Percentiles rank a stretch among this genome's conserved stretches.
phyloP scores from a whole-genome alignment of 2,113 vertebrate species.

The Spermophilus dauricus region DNA sequence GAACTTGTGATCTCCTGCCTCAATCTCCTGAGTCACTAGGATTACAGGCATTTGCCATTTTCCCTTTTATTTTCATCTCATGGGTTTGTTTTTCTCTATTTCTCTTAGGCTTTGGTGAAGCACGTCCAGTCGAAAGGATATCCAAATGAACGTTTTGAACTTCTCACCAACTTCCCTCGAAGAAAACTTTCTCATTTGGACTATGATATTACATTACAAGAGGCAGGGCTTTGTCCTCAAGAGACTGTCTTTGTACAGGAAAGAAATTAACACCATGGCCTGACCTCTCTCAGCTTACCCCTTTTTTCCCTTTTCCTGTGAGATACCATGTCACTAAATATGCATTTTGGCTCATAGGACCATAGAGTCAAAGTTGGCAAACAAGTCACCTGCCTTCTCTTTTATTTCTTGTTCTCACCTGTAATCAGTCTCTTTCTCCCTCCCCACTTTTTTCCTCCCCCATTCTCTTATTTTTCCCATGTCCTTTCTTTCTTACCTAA shows the following conservation, averaged over 20 bases:
- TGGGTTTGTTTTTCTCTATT: constrained; percentile 48
- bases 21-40: no score
- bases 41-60: no score
- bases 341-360: constrained; percentile 85
- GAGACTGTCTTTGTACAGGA: constrained; percentile 99
- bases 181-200: constrained; percentile 99
- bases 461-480: constrained; percentile 21
- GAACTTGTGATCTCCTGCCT: no score
- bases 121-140: constrained; percentile 98
- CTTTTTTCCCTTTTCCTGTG: constrained; percentile 85
- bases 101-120: constrained; percentile 94
- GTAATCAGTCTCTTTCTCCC: constrained; percentile 51
- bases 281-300: constrained; percentile 87
- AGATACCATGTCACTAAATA: constrained; percentile 83
- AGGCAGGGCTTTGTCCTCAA: constrained; percentile 99
- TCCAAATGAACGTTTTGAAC: constrained; percentile 99
- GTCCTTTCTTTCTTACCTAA: constrained; percentile 67
- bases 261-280: constrained; percentile 94
- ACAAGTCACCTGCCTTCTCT: constrained; percentile 82
- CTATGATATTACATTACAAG: constrained; percentile 99
- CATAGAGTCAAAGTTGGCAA: constrained; percentile 84
- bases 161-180: constrained; percentile 99
- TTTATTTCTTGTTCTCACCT: constrained; percentile 74
- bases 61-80: constrained; percentile 64
- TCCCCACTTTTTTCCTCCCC: background rate